phyloP scores from a whole-genome alignment of 2,888 invertebrate genomes.

The Drosophila algonquin region DNA sequence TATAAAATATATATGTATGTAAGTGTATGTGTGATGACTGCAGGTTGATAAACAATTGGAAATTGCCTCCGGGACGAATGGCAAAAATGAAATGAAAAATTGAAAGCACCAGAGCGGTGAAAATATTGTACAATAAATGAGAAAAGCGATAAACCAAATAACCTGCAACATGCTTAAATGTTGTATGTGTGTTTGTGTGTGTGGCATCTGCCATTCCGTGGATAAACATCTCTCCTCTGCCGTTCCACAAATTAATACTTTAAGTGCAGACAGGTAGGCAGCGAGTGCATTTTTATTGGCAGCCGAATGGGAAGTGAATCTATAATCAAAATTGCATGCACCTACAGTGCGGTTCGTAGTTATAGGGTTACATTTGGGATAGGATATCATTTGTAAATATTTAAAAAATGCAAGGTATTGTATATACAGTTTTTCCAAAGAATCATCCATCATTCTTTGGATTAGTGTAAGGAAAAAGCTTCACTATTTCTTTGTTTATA shows the following conservation, averaged over 20 bases:
- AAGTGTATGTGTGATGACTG: slow-evolving; percentile 12
- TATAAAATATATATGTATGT: slow-evolving; percentile 31
- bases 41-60: slow-evolving; percentile 42
- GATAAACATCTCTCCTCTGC: background rate
- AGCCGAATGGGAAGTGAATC: background rate
- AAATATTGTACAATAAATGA: slow-evolving; percentile 8
- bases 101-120: no score
- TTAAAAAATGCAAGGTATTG: background rate
- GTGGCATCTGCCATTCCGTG: background rate
- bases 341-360: background rate
- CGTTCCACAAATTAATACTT: background rate
- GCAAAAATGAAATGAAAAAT: slow-evolving; percentile 7
- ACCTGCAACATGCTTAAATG: background rate
- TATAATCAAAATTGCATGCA: background rate
- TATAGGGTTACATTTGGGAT: background rate
- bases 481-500: background rate
- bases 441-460: background rate
- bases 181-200: background rate
- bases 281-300: background rate
- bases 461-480: background rate
- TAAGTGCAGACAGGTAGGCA: background rate
- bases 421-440: background rate
- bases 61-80: slow-evolving; percentile 29
- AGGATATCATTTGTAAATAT: background rate
- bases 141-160: slow-evolving; percentile 8